Base-by-base conservation (phyloP, 1,140 invertebrate species). In the Pogonognathellus flavescens region DNA sequence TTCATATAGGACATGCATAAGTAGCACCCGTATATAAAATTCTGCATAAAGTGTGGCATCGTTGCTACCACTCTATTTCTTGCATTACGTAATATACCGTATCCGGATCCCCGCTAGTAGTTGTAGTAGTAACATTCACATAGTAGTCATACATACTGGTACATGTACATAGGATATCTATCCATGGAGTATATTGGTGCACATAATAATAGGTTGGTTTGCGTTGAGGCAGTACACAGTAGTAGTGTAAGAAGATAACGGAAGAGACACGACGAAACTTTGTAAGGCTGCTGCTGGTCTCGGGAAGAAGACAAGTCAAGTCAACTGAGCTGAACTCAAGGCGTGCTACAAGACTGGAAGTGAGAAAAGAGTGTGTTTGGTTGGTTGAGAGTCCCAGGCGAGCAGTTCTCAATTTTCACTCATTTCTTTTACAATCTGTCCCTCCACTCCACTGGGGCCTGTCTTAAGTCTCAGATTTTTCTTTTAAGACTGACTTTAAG, bases 361-460 rank as follows among this genome's bases (percentile, higher is more conserved):
- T 81, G 80, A 81, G 80, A 81, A 81, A 81, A 81, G 81, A 82
- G 53, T 60, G 81, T 82, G 41, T 41, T 60, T 82, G 55, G 81
- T 82, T 82, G 53, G 81, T 82, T 82, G 53, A 41, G 57, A 62
- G 81, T 70, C 83, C 59, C 83, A 22, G 49, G 83, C n/a, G 50
- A 80, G 55, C 70, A 84, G 41, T 86, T 86, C 60, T 82, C 80
- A 81, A 86, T 86, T 86, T 83, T 82, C 66, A 86, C 80, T 86
- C 85, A 86, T 83, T 86, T 86, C 80, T 85, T 85, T 85, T 72
- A 57, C 72, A 86, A 86, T 86, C 85, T 86, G 85, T 85, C 84
- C 72, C 70, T 84, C 83, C 53, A 60, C 55, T 84, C 80, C 84
- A 82, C 84, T 81, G 70, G 84, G 66, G 52, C 50, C 76, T 66